phyloP scores from a whole-genome alignment of 2,797 vertebrate genomes.

The Choloepus didactylus region DNA sequence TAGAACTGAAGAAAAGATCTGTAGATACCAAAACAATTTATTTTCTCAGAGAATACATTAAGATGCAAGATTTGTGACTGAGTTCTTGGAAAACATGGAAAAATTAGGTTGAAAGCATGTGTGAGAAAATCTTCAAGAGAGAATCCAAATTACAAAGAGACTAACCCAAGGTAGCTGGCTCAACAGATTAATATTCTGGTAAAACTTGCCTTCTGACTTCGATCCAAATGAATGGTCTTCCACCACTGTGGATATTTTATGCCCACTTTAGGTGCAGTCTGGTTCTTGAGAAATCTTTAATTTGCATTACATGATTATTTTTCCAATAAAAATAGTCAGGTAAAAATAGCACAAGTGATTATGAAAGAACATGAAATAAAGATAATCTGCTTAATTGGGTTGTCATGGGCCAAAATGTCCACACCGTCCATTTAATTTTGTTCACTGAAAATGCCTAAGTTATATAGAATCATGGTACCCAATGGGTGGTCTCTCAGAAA shows the following conservation, averaged over 20 bases:
- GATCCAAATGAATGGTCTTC: not conserved
- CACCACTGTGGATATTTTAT: not conserved
- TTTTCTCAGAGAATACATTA: not conserved
- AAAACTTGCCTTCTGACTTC: not conserved
- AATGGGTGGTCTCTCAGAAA: not conserved
- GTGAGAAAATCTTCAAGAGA: not conserved
- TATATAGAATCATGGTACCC: not conserved
- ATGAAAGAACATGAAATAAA: not conserved
- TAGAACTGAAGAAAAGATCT: not conserved
- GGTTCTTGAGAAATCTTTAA: not conserved
- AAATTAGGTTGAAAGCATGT: not conserved
- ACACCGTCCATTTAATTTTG: not conserved
- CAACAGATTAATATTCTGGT: not conserved
- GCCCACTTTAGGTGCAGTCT: not conserved
- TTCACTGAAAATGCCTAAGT: not conserved
- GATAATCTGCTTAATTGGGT: not conserved
- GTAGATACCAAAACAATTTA: not conserved
- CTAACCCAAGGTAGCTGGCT: not conserved
- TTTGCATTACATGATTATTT: not conserved
- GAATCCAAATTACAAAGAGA: not conserved
- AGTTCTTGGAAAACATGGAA: not conserved
- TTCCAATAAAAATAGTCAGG: not conserved
- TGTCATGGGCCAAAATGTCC: not conserved
- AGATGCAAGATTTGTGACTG: not conserved
- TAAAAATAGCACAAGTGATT: not conserved